Base-by-base conservation (phyloP, 2,888 invertebrate genomes). In the Orthosia incerta region DNA sequence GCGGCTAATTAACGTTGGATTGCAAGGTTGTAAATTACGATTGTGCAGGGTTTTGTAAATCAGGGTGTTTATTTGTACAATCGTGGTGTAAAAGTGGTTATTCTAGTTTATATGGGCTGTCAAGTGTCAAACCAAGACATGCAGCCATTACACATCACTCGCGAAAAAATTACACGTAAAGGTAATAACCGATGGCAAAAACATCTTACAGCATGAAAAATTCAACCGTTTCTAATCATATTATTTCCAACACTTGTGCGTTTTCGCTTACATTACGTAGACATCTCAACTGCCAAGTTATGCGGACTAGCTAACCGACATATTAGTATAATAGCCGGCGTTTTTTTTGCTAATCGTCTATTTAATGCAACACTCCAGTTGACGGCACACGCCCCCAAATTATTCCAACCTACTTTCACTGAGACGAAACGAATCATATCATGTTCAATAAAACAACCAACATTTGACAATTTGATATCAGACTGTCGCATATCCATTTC, bases 391-490 rank as follows among this genome's bases (percentile, higher is more conserved):
- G 89, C 88, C 86, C 79, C 83, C 79, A 85, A 88, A 88, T 87
- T 85, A 84, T 81, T 83, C 65, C 86, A 90, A 86, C 87, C 87
- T 82, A 90, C 90, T 91, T 90, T 90, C 90, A 83, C 82, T 69
- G 46, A 67, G 71, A 74, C 76, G 61, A 63, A 77, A 79, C 76
- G 63, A 73, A 84, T 80, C 74, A 53, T 76, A 82, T 78, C 81
- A 71, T 77, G 71, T 81, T 80, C 74, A 75, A 74, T 83, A 81
- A 80, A 83, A 81, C 76, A 71, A 82, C 73, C 48, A 82, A 71
- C 74, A 68, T 82, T 82, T 85, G 82, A 83, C 86, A 82, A 82
- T 85, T 82, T 76, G 78, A 82, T 82, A 82, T 79, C 71, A 65
- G 57, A 53, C 70, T 79, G 75, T 85, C 81, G 50, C 39, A 61